Evolutionary conservation across 2,113 vertebrate species (phyloP), one percentile per base, ranked within the genome.

Genomic region (Gopherus flavomarginatus): DNA sequence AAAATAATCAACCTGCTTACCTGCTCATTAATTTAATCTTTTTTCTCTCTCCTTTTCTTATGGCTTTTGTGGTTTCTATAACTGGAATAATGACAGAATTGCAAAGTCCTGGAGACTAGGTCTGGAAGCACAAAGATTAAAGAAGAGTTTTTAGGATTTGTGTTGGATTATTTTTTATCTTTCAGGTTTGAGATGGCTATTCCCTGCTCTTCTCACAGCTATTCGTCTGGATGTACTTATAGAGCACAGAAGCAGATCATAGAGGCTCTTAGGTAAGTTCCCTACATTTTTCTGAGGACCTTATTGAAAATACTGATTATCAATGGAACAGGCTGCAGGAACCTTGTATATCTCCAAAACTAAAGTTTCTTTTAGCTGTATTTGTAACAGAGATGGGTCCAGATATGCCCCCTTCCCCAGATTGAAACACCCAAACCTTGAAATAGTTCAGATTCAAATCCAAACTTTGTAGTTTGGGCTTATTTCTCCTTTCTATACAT

Each of bases 1-100:
- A 29, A 97, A 98, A 98, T 97, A 96, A 98, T 97, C 98, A 98
- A 98, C 97, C 98, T 90, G 97, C 98, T 98, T 97, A 98, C 98
- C 97, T 97, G 97, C 97, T 98, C 98, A 97, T 98, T 98, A 98
- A 97, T 95, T 96, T 97, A 98, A 98, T 98, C 96, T 92, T 81
- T 83, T 89, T 88, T 86, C 54, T 83, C 81, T 82, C 75, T 80
- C 80, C 93, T 87, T 84, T 84, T 95, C 91, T 88, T 72, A 50
- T 54, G 6, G 88, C 95, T 96, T 59, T 88, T 19, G 84, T 88
- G 95, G 92, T 96, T 96, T 97, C 97, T 62, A 10, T 92, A 92
- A 69, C 96, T 56, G 57, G 96, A 94, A 97, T 90, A 98, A 97
- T 92, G 72, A 96, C 90, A 95, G 97, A 97, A 97, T 93, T 96